These are phyloP conservation scores for Heliconius ismenius DNA, from an alignment of 2,888 invertebrate species.

Conservation along the genomic window DNA sequence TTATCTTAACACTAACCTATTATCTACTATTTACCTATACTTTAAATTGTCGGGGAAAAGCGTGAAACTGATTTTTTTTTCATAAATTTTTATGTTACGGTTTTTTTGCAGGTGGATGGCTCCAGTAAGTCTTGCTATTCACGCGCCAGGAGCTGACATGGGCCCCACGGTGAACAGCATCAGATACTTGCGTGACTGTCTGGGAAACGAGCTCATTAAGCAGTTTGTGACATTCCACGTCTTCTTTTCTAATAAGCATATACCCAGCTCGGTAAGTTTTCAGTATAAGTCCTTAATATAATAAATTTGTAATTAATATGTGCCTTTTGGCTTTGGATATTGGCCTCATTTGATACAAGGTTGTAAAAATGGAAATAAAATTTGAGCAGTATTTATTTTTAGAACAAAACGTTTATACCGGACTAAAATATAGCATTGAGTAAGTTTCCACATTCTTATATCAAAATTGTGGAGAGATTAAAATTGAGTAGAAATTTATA, in stretches of 20 bases:
- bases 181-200: conserved; percentile 90
- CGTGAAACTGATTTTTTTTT: conserved; percentile 28
- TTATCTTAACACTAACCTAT: not conserved
- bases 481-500: not conserved
- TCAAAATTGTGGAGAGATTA: not conserved
- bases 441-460: not conserved
- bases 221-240: conserved; percentile 93
- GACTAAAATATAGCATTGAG: not conserved
- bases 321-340: not conserved
- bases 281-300: not conserved
- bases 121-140: conserved; percentile 92
- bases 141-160: conserved; percentile 93
- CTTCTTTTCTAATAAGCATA: conserved; percentile 93
- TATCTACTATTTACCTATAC: no score
- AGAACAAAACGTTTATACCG: not conserved
- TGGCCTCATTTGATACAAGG: not conserved
- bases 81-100: not conserved
- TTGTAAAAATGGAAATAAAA: not conserved
- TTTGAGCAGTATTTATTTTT: not conserved
- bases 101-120: conserved; percentile 87
- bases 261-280: conserved; percentile 82
- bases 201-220: conserved; percentile 85
- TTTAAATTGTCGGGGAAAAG: not conserved
- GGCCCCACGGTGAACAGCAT: conserved; percentile 89
- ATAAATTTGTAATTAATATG: not conserved